phyloP scores from a whole-genome alignment of 2,797 vertebrate genomes.

The Myotis pilosus region DNA sequence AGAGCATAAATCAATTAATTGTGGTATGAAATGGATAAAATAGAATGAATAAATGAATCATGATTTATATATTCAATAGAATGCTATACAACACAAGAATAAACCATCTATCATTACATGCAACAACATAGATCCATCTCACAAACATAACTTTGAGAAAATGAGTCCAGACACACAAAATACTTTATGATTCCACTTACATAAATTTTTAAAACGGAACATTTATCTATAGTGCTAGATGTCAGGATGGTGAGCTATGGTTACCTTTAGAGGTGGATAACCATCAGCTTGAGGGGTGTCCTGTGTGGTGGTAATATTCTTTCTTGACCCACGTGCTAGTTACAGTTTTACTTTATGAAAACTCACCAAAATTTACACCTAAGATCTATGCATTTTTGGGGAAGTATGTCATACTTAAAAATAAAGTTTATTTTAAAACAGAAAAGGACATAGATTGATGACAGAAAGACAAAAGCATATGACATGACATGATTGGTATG shows the following conservation, averaged over 20 bases:
- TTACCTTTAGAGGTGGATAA: neutral
- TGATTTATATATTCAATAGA: neutral
- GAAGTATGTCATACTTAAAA: neutral
- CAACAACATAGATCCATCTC: neutral
- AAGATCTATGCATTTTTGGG: neutral
- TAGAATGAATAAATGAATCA: neutral
- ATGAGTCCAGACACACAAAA: neutral
- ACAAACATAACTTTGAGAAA: neutral
- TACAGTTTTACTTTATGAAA: neutral
- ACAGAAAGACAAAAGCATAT: neutral
- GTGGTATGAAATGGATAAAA: neutral
- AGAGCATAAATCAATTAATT: neutral
- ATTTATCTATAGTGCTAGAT: neutral
- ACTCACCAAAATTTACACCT: neutral
- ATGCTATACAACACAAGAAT: neutral
- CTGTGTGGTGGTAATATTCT: neutral
- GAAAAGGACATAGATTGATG: neutral
- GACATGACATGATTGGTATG: fast-evolving
- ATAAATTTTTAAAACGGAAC: neutral
- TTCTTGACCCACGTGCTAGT: neutral
- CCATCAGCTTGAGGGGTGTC: neutral
- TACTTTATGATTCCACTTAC: neutral
- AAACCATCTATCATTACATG: neutral
- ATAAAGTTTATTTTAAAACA: neutral
- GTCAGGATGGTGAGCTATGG: neutral